Evolutionary conservation across 2,797 vertebrate genomes (phyloP), one percentile per base, ranked within the genome.

Genomic region (Coracias cyanogaster): DNA sequence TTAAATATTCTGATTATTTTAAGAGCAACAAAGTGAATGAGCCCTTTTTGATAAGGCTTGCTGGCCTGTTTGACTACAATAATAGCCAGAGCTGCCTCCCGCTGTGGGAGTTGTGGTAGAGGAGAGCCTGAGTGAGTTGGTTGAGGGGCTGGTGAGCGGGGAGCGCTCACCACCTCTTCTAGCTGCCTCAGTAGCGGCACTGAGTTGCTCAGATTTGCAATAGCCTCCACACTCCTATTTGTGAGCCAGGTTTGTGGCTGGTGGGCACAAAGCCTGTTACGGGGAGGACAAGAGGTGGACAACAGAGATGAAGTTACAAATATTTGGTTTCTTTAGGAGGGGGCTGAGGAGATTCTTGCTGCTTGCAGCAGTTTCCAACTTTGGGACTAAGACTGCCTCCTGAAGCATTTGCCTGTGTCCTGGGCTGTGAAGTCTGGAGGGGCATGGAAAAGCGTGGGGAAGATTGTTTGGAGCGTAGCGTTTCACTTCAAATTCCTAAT

Each of bases 401-500:
- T 43, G 35, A 17, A 3, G 24, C 1, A 4, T 52, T 64, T 71
- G 16, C 43, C n/a, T 12, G 14, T 81, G 21, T 39, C 7, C 6
- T 1, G 1, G 21, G 21, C n/a, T 71, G 15, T 29, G 24, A 67
- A 31, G 31, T 29, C 15, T 45, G 28, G 41, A 90, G 43, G 33
- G 41, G 33, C 8, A 2, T 2, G 0, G 35, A 29, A n/a, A 61
- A 12, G 3, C 9, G 2, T 2, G 0, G 39, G 29, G 35, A 60
- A 10, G 3, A 25, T 78, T 41, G 14, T 11, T 46, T 71, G 82
- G 19, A 62, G 4, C 11, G 5, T 1, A 46, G 33, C 52, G 35
- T 14, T 46, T n/a, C 37, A 39, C 12, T 29, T 85, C 25, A 48
- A 55, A 71, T 82, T 66, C 43, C 33, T 19, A 8, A 37, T 55